A percentile compares a stretch with the other conserved stretches of the same genome.
phyloP scores from a whole-genome alignment of 2,797 vertebrate genomes.

The Crenuchus spilurus region DNA sequence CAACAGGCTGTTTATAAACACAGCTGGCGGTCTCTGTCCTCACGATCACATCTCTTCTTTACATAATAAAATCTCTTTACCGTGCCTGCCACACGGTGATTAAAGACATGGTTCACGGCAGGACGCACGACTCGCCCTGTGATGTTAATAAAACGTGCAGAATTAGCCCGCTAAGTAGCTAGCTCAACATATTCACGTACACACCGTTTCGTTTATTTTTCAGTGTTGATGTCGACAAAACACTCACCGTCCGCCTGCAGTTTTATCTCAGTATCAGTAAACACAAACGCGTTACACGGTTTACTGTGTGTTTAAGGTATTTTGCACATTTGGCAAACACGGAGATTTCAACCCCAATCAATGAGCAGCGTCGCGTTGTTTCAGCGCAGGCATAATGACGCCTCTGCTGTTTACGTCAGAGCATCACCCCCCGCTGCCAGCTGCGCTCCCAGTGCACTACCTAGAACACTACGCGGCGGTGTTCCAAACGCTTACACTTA shows the following conservation, averaged over 20 bases:
- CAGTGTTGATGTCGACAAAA: neutral
- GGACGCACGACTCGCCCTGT: neutral
- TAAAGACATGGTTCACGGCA: neutral
- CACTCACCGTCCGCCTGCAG: conserved; percentile 74
- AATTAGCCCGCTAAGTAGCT: conserved; percentile 57
- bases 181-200: conserved; percentile 21
- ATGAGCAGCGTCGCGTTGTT: conserved; percentile 70
- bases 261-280: conserved; percentile 49
- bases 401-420: conserved; percentile 50
- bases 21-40: neutral
- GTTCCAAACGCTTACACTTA: no score
- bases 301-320: conserved; percentile 14
- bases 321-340: conserved; percentile 51
- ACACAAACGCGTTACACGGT: neutral
- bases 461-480: neutral
- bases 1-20: conserved; percentile 29
- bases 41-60: neutral
- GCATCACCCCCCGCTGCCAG: neutral
- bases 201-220: neutral
- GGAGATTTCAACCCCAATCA: conserved; percentile 73
- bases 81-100: neutral
- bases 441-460: neutral
- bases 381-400: conserved; percentile 53
- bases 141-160: conserved; percentile 42
- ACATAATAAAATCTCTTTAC: neutral